These are phyloP conservation scores for Lepas anatifera DNA, from an alignment of 2,888 invertebrate species.

Conservation along the genomic window DNA sequence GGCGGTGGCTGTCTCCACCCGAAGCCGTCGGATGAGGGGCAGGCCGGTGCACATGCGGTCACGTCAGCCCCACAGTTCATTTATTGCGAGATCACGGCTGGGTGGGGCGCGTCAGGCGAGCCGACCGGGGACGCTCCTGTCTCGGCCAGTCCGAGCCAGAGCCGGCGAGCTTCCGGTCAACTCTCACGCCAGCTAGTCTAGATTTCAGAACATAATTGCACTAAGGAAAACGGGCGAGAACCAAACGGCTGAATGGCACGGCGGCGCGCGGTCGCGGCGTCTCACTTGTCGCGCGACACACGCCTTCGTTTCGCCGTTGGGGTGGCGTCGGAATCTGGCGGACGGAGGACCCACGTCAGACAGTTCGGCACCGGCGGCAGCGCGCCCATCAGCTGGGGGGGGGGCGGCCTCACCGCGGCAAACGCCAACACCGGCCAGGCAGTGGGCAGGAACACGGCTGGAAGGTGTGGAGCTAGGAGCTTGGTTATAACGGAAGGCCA, in stretches of 20 bases:
- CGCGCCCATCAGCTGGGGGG: too few species aligned
- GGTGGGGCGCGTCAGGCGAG: neutral
- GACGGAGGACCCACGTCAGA: neutral
- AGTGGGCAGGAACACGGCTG: too few species aligned
- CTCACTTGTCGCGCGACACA: slow-evolving; percentile 1
- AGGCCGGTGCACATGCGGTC: too few species aligned
- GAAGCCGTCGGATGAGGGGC: neutral
- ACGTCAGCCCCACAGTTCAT: neutral
- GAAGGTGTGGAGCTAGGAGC: too few species aligned
- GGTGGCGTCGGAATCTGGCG: neutral
- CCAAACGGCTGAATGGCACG: neutral
- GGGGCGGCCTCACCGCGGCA: too few species aligned
- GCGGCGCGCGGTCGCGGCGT: neutral
- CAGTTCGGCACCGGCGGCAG: neutral
- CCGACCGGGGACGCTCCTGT: too few species aligned
- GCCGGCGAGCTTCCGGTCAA: too few species aligned
- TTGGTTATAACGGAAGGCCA: too few species aligned
- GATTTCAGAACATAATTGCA: slow-evolving; percentile 13
- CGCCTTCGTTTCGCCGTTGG: neutral
- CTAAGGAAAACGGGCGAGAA: slow-evolving; percentile 12
- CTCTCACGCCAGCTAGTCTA: neutral
- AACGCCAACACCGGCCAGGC: too few species aligned
- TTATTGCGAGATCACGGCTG: slow-evolving; percentile 11
- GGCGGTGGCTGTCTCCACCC: neutral
- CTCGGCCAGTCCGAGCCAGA: too few species aligned